phyloP scores from a whole-genome alignment of 2,797 vertebrate species.

The Xenopus petersii region DNA sequence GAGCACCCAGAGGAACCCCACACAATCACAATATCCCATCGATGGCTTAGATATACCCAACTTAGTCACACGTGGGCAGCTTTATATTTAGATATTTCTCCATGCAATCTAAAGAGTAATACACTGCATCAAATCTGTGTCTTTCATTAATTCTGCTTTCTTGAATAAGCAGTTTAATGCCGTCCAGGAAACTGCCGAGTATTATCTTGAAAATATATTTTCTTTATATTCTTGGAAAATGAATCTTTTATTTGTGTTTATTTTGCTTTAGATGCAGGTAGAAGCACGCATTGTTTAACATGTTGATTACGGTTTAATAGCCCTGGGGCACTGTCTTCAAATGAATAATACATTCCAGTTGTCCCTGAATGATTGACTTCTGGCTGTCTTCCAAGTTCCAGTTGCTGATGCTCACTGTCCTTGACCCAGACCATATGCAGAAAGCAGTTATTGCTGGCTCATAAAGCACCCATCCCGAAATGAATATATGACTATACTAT shows the following conservation, averaged over 20 bases:
- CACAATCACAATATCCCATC: too few relatives aligned
- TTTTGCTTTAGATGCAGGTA: constrained; percentile 5
- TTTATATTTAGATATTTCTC: too few relatives aligned
- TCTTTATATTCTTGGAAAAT: constrained; percentile 8
- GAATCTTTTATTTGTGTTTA: not conserved
- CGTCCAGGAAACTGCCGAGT: constrained; percentile 6
- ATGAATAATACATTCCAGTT: constrained; percentile 33
- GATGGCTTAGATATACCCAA: too few relatives aligned
- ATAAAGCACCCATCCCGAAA: not conserved
- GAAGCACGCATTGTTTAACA: constrained; percentile 13
- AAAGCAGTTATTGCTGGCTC: constrained; percentile 22
- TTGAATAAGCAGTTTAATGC: not conserved
- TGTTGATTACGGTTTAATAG: constrained; percentile 38
- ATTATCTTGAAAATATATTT: constrained; percentile 29
- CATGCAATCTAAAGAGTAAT: too few relatives aligned
- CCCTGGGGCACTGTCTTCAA: constrained; percentile 38
- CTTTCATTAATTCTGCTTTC: too few relatives aligned
- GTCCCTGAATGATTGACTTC: constrained; percentile 31
- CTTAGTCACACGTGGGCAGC: too few relatives aligned
- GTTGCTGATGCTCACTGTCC: constrained; percentile 29
- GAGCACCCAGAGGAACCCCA: too few relatives aligned
- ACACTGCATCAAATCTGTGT: too few relatives aligned
- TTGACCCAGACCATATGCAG: constrained; percentile 37
- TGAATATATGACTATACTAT: constrained; percentile 3
- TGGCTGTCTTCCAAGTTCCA: constrained; percentile 31